Evolutionary conservation across 2,113 vertebrate species (phyloP), one percentile per base, ranked within the genome.

Genomic region (Hippocampus barbouri): DNA sequence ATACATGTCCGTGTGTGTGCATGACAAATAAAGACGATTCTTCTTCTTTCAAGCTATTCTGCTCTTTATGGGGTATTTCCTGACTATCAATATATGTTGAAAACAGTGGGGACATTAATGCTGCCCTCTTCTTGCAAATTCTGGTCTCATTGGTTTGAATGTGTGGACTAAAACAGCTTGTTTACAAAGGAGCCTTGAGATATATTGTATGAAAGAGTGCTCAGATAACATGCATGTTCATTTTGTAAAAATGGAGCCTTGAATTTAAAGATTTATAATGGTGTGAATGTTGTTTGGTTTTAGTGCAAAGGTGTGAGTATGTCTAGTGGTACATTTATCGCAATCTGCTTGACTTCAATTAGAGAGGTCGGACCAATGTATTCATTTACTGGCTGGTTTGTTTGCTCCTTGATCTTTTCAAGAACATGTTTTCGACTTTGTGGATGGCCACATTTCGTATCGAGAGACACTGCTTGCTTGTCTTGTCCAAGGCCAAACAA

Each of bases 31-130:
- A 38, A 38, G 34, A 38, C 6, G 34, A 45, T 45, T 45, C 25
- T 16, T 78, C 86, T 53, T 45, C 43, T 86, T 75, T 76, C 77
- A 77, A 82, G 81, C 75, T 86, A 86, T 89, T 90, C 86, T 80
- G 77, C 70, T 79, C 81, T 83, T 88, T 83, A 91, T 90, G 87
- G 81, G 79, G 69, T 73, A 75, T 83, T 81, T 21, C 62, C 81
- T 80, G 83, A 86, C 89, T 84, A 74, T 83, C 83, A 54, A 86
- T 90, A 86, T 90, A 78, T 74, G 76, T 77, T 86, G 86, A 89
- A 45, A 70, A 79, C 68, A 66, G 73, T 65, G 47, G 53, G 64
- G 71, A 40, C 62, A 68, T 38, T 61, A 66, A n/a, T 25, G 47
- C 47, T 38, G 23, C 53, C 47, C 63, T 73, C 68, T 75, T 74